These are phyloP conservation scores for Acanthosepion pharaonis DNA, from an alignment of 2,888 invertebrate species.

Conservation along the genomic window DNA sequence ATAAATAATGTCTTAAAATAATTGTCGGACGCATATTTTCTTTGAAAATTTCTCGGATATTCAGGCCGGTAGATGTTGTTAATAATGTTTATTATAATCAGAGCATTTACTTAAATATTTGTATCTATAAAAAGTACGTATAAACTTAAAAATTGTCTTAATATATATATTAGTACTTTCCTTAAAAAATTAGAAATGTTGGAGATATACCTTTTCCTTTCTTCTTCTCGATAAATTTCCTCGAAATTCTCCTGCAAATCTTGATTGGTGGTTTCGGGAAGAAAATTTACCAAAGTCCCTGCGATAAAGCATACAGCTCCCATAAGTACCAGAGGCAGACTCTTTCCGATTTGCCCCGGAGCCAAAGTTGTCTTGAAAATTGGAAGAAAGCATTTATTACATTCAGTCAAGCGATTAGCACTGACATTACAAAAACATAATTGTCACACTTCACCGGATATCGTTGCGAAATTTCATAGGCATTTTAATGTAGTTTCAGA, in stretches of 20 bases:
- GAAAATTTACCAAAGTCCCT: not conserved
- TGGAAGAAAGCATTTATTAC: rapidly evolving
- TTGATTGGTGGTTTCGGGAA: not conserved
- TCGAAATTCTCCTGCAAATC: not conserved
- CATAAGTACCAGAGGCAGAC: not conserved
- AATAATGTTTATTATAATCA: too few relatives aligned
- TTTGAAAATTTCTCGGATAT: too few relatives aligned
- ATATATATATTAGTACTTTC: not conserved
- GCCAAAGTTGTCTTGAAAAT: not conserved
- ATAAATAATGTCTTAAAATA: too few relatives aligned
- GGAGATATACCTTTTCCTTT: not conserved
- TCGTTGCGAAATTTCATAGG: too few relatives aligned
- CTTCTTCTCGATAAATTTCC: not conserved
- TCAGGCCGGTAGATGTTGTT: too few relatives aligned
- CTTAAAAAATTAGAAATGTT: too few relatives aligned
- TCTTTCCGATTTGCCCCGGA: not conserved
- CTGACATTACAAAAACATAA: not conserved
- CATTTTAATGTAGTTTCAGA: too few relatives aligned
- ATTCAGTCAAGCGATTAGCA: not conserved
- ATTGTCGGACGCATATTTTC: too few relatives aligned
- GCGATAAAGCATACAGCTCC: not conserved
- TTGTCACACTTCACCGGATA: too few relatives aligned
- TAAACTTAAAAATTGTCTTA: too few relatives aligned
- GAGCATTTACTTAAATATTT: too few relatives aligned
- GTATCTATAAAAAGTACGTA: too few relatives aligned